These are phyloP conservation scores for Mesoligia furuncula DNA, from an alignment of 2,888 invertebrate genomes.

Conservation along the genomic window DNA sequence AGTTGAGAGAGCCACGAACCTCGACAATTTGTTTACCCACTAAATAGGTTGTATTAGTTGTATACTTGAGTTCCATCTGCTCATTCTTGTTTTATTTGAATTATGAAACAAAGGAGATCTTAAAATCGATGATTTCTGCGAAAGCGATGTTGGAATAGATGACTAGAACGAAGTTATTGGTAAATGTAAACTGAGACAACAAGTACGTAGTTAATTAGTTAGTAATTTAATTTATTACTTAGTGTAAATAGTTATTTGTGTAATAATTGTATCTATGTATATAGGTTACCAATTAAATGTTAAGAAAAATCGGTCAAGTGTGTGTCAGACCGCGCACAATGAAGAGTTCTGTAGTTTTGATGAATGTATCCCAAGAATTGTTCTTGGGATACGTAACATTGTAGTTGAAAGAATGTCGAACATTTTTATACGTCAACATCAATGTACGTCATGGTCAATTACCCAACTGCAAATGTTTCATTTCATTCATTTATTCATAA, in stretches of 20 bases:
- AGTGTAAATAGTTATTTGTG: neutral
- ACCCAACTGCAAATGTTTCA: no score
- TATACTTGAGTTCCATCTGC: slow-evolving; percentile 26
- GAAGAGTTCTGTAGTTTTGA: no score
- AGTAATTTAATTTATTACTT: neutral
- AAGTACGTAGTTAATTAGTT: neutral
- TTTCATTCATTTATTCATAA: no score
- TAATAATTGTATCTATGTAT: no score
- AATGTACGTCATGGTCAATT: no score
- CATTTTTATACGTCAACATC: no score
- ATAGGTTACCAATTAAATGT: neutral
- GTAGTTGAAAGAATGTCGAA: no score
- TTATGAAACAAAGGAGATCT: neutral
- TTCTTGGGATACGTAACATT: no score
- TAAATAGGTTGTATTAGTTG: slow-evolving; percentile 41
- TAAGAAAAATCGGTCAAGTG: neutral
- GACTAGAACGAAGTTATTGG: neutral
- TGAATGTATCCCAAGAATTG: no score
- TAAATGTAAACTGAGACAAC: neutral
- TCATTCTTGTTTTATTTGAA: slow-evolving; percentile 33
- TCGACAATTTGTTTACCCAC: slow-evolving; percentile 62
- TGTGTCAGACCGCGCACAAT: neutral
- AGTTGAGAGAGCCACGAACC: slow-evolving; percentile 70
- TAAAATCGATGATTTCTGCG: slow-evolving; percentile 6
- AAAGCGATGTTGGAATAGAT: neutral